Conservation (phyloP, 2,113 vertebrate genomes). For the Scopus umbretta region DNA sequence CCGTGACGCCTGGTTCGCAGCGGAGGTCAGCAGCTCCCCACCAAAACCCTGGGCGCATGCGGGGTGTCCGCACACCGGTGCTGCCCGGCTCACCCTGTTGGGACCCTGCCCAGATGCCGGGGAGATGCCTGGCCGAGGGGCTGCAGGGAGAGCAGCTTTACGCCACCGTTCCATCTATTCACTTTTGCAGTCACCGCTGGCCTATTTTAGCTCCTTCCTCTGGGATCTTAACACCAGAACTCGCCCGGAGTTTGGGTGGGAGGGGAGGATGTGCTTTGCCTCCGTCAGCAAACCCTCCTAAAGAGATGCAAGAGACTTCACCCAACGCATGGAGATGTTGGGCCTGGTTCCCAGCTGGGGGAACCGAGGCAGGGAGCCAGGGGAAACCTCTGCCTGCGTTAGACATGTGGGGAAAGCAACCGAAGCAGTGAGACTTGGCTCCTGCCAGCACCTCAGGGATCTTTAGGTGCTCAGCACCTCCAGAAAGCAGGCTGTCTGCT, state of each 20-base stretch:
- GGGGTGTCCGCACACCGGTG: fast-evolving
- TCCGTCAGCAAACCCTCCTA: background rate
- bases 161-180: background rate
- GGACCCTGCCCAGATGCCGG: background rate
- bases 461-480: background rate
- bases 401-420: background rate
- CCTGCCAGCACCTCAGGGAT: background rate
- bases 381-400: background rate
- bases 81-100: background rate
- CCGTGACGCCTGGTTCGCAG: fast-evolving
- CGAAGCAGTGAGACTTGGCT: background rate
- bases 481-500: background rate
- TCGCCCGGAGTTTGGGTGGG: fast-evolving
- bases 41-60: background rate
- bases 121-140: background rate
- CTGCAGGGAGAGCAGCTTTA: background rate
- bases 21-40: background rate
- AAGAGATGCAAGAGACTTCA: background rate
- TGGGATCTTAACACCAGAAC: background rate
- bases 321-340: fast-evolving
- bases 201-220: background rate
- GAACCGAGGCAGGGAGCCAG: background rate
- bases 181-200: background rate
- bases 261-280: background rate
- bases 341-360: background rate